These are phyloP conservation scores for Odontophorus gujanensis DNA, from an alignment of 2,113 vertebrate species.

Conservation along the genomic window DNA sequence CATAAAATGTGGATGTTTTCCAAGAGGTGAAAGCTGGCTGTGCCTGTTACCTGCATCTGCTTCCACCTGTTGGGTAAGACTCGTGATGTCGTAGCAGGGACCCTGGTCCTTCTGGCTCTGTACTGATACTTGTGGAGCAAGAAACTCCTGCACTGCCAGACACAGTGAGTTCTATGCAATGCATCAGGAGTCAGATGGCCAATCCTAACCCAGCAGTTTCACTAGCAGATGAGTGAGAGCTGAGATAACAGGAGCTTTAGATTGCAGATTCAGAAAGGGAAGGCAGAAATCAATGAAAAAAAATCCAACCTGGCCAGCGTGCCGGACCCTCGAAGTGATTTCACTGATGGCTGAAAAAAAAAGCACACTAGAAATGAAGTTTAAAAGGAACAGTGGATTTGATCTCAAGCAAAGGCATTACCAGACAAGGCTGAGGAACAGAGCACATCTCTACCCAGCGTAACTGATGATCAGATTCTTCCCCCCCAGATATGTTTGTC, in stretches of 20 bases:
- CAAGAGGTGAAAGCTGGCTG: background rate
- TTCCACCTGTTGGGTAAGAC: background rate
- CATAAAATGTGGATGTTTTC: background rate
- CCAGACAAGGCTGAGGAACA: background rate
- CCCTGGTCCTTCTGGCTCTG: background rate
- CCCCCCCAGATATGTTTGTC: rapidly evolving
- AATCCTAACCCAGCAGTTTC: background rate
- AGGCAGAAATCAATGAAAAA: background rate
- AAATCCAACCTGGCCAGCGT: background rate
- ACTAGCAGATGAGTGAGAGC: background rate
- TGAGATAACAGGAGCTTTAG: background rate
- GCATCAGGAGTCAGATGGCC: background rate
- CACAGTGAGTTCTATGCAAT: background rate
- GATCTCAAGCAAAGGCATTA: background rate
- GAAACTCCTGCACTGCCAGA: background rate
- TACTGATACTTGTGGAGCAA: background rate
- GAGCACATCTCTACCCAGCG: background rate
- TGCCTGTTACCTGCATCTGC: background rate
- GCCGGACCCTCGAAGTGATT: background rate
- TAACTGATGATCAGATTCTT: background rate
- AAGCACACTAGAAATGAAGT: background rate
- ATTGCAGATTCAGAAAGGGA: background rate
- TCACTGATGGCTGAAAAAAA: background rate
- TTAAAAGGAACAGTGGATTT: background rate
- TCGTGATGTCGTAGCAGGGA: background rate